phyloP scores from a whole-genome alignment of 2,113 vertebrate genomes.

The Gobio gobio region DNA sequence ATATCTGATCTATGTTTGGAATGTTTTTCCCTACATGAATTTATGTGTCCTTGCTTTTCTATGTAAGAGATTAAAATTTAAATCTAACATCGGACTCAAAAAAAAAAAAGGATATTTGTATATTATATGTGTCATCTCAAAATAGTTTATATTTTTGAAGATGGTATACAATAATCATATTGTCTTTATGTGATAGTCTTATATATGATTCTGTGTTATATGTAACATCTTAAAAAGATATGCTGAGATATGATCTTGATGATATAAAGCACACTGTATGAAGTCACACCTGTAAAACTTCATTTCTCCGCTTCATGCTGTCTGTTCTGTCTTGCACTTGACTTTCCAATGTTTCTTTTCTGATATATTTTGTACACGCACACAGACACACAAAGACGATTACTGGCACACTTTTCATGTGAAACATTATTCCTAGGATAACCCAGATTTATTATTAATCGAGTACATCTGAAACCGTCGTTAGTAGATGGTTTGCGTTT shows the following conservation, averaged over 20 bases:
- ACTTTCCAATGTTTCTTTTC: background rate
- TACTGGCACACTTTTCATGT: background rate
- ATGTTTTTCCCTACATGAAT: conserved; percentile 78
- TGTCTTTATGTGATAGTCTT: background rate
- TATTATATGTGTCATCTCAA: conserved; percentile 67
- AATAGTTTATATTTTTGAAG: conserved; percentile 54
- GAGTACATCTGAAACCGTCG: conserved; percentile 54
- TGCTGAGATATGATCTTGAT: background rate
- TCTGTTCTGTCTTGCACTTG: background rate
- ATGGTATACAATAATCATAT: background rate
- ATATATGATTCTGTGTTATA: background rate
- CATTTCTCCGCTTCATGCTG: background rate
- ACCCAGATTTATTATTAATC: conserved; percentile 64
- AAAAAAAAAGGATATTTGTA: conserved; percentile 69
- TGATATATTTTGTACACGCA: background rate
- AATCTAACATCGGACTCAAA: conserved; percentile 72
- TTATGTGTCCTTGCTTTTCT: conserved; percentile 73
- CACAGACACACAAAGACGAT: background rate
- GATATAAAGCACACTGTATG: conserved; percentile 35
- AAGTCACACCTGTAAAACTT: conserved; percentile 48
- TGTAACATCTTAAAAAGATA: conserved; percentile 7
- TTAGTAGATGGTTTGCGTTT: conserved; percentile 59
- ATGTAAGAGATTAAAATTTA: conserved; percentile 83
- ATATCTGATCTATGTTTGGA: conserved; percentile 77
- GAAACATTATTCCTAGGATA: background rate